phyloP scores from a whole-genome alignment of 2,797 vertebrate species.

The Phoeniculus purpureus region DNA sequence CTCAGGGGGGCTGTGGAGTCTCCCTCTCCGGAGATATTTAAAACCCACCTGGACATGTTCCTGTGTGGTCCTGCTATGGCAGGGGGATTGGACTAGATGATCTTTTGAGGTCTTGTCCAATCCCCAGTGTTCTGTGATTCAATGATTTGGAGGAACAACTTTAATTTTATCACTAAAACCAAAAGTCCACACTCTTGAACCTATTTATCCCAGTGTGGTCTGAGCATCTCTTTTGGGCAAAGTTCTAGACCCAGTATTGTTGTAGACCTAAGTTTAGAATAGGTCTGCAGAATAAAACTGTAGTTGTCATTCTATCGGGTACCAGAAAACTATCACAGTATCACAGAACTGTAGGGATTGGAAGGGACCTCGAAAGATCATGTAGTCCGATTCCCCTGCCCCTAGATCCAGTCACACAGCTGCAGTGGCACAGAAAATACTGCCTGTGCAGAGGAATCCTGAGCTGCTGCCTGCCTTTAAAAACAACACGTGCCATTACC shows the following conservation, averaged over 20 bases:
- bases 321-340: neutral
- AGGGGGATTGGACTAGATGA: too few relatives aligned
- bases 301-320: neutral
- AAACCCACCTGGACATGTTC: too few relatives aligned
- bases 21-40: too few relatives aligned
- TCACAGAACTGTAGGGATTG: too few relatives aligned
- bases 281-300: neutral
- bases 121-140: too few relatives aligned
- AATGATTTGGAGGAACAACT: too few relatives aligned
- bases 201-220: neutral
- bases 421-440: neutral
- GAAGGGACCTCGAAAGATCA: too few relatives aligned
- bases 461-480: neutral
- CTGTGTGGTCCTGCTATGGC: too few relatives aligned
- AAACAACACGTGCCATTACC: conserved; percentile 20
- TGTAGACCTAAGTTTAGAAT: neutral
- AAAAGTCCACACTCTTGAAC: neutral
- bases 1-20: too few relatives aligned
- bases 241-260: neutral
- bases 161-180: neutral
- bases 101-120: too few relatives aligned
- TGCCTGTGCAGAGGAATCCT: neutral
- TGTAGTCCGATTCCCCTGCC: too few relatives aligned
- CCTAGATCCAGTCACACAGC: neutral
- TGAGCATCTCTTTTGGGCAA: neutral